A percentile compares a stretch with the other conserved stretches of the same genome.
Evolutionary conservation across 2,888 invertebrate species (phyloP).

Genomic region (Drosophila subquinaria): DNA sequence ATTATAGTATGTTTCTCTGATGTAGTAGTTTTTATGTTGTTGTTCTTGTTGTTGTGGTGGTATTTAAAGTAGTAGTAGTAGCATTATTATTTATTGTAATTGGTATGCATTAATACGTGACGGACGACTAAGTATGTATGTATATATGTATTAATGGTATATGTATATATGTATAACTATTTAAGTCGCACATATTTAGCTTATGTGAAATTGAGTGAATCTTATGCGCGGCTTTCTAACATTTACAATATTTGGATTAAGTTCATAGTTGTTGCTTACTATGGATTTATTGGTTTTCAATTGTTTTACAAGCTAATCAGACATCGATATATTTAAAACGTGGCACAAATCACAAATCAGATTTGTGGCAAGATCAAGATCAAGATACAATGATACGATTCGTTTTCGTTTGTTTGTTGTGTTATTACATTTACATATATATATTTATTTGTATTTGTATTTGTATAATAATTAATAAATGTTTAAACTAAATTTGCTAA

Average conservation of each 20-base stretch:
- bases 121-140: constrained; percentile 44
- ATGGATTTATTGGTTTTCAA: constrained; percentile 49
- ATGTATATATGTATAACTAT: constrained; percentile 21
- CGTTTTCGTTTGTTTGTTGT: constrained; percentile 46
- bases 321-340: constrained; percentile 81
- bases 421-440: constrained; percentile 45
- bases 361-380: constrained; percentile 79
- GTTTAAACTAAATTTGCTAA: constrained; percentile 81
- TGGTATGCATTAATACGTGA: constrained; percentile 70
- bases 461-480: constrained; percentile 68
- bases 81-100: constrained; percentile 53
- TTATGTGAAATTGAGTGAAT: constrained; percentile 34
- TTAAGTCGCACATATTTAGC: constrained; percentile 36
- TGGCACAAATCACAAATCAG: constrained; percentile 82
- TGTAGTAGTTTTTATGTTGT: constrained; percentile 33
- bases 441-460: constrained; percentile 44
- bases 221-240: constrained; percentile 48
- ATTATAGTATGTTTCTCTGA: constrained; percentile 7
- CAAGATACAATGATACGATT: constrained; percentile 81
- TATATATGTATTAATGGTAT: constrained; percentile 12
- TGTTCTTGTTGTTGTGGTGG: constrained; percentile 31
- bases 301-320: constrained; percentile 76
- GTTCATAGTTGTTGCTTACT: constrained; percentile 60
- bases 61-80: constrained; percentile 60
- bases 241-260: constrained; percentile 71